Base-by-base conservation (phyloP, 2,113 vertebrate genomes). In the Oncorhynchus kisutch region DNA sequence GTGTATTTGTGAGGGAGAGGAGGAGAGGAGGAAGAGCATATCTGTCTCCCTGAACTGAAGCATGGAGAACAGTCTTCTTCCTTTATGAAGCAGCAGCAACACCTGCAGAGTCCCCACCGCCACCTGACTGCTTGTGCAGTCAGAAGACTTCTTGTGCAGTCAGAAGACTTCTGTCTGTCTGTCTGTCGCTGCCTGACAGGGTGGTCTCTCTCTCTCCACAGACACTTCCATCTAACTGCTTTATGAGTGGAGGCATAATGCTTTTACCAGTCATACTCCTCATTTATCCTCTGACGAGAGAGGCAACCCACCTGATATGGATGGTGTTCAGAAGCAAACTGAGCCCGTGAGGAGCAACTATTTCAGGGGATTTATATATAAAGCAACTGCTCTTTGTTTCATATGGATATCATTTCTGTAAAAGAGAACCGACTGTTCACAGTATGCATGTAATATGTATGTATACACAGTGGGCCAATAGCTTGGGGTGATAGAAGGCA, bases 121-220 rank as follows among this genome's bases (percentile, higher is more conserved):
- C 88, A 92, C 84, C 84, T 85, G 84, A 90, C 77, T 51, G 71
- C 74, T 20, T 67, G 76, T 31, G 54, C 16, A 34, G 29, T 68
- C 31, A 68, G 66, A 18, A 68, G 31, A 16, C 29, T 25, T 65
- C 59, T 70, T 67, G 76, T 31, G 54, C 16, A 34, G 29, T 68
- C 31, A 68, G 66, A 18, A 68, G 31, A 16, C 29, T 25, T 65
- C 59, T 70, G 51, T 64, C 27, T 14, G 51, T 64, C 27, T 14
- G 72, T 69, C 48, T 74, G 69, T 16, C 62, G 74, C 57, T 39
- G 48, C 76, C 87, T 85, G 86, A 80, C 88, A 87, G 90, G 91
- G 91, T 92, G 92, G 91, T 92, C 92, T 27, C 27, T 92, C 92
- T 80, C 24, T 29, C 31, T 34, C 7, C 5, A 18, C 51, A 4